Base-by-base conservation (phyloP, 2,888 invertebrate species). In the Neoitamus cyanurus region DNA sequence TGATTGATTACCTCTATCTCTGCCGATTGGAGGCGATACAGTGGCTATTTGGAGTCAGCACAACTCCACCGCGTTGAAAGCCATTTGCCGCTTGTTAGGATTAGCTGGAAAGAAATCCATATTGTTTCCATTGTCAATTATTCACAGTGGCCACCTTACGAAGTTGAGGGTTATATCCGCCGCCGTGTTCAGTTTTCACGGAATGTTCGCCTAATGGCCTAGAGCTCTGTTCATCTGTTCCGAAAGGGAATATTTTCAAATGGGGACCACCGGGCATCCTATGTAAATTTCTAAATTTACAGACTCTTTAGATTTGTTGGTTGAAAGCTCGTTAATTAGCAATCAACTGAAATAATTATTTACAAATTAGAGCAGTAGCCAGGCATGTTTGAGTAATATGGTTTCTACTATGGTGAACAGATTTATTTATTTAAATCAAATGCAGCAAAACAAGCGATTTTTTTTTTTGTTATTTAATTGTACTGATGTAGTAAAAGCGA, bases 1-100 rank as follows among this genome's bases (percentile, higher is more conserved):
- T 82, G 82, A 82, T 82, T 68, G 82, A 82, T 82, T 82, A 9
- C 69, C 69, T 69, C 69, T 25, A n/a, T n/a, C n/a, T n/a, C n/a
- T n/a, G n/a, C 31, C 82, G 20, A 69, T 82, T 68, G 31, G 31
- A 28, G 11, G 20, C 31, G 30, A 82, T 80, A 31, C 80, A 68
- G 68, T 80, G 68, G 80, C 80, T 82, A n/a, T 82, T 82, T 69
- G 13, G 20, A 82, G 25, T 75, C 75, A 36, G n/a, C 36, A 58
- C 58, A 28, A 36, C 37, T 37, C 48, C 42, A 5, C 28, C 58
- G 34, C 58, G 69, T 69, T 82, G 82, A 69, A 34, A 36, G 69
- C 37, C 36, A 69, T 82, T 82, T 82, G 36, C 82, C 82, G 82
- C 37, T 69, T 69, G 69, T 69, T 69, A 82, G 69, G 48, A 82